Percentiles rank a stretch among this genome's conserved stretches.
phyloP scores from a whole-genome alignment of 2,113 vertebrate species.

The Guaruba guarouba region DNA sequence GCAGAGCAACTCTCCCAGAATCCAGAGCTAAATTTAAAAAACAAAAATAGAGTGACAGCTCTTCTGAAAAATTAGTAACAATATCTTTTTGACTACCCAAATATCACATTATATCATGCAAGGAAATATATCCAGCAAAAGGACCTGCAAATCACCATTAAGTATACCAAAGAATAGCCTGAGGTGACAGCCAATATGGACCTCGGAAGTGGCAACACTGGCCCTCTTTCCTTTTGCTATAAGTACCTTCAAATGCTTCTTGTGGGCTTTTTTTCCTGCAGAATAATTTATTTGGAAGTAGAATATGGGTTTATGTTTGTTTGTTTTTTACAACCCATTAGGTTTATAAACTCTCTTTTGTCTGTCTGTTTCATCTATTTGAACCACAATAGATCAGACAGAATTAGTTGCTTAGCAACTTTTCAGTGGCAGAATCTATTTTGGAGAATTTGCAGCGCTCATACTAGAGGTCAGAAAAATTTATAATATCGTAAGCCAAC shows the following conservation, averaged over 20 bases:
- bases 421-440: slow-evolving; percentile 51
- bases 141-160: background rate
- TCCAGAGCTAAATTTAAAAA: background rate
- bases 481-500: slow-evolving; percentile 42
- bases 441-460: slow-evolving; percentile 32
- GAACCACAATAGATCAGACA: slow-evolving; percentile 36
- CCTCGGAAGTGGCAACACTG: background rate
- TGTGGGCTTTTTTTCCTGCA: background rate
- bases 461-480: slow-evolving; percentile 66
- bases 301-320: slow-evolving; percentile 19
- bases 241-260: background rate
- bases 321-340: slow-evolving; percentile 49
- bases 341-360: slow-evolving; percentile 48
- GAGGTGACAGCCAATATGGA: background rate
- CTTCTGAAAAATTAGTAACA: background rate
- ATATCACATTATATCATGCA: background rate
- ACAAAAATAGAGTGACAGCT: background rate
- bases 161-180: background rate
- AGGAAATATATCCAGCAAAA: background rate
- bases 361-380: slow-evolving; percentile 58
- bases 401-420: slow-evolving; percentile 70
- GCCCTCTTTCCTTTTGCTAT: background rate
- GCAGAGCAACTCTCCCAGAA: background rate
- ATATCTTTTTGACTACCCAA: background rate
- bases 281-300: slow-evolving; percentile 9